Evolutionary conservation across 2,113 vertebrate species (phyloP).

Genomic region (Entelurus aequoreus): DNA sequence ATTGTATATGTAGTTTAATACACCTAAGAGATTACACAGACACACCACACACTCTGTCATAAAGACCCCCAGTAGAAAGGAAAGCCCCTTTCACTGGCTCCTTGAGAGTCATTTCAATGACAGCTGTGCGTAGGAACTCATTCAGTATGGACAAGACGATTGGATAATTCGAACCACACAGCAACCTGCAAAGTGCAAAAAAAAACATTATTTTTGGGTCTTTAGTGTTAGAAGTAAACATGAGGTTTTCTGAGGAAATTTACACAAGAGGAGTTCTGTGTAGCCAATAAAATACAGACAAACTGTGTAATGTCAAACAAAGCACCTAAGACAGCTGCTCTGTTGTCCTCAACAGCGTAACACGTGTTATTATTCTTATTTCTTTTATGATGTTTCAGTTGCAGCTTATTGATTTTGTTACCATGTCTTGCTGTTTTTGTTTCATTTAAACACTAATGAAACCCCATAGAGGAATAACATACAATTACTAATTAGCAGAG

Average conservation of each 20-base stretch:
- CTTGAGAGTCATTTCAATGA: conserved; percentile 12
- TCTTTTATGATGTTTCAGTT: not conserved
- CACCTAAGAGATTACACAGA: conserved; percentile 22
- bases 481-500: not conserved
- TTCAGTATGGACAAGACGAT: no score
- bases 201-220: not conserved
- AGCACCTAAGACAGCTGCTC: conserved; percentile 4
- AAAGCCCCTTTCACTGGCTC: conserved; percentile 33
- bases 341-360: conserved; percentile 8
- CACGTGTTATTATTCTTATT: no score
- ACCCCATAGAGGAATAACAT: not conserved
- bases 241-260: conserved; percentile 4
- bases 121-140: not conserved
- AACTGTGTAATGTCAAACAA: conserved; percentile 10
- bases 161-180: not conserved
- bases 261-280: conserved; percentile 2
- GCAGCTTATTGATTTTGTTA: not conserved
- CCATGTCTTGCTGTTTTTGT: not conserved
- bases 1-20: not conserved
- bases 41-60: conserved; percentile 7
- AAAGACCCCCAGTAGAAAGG: conserved; percentile 30
- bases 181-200: conserved; percentile 1
- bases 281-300: conserved; percentile 6
- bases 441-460: conserved; percentile 2
- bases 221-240: not conserved